Conservation (phyloP, 2,113 vertebrate genomes). For the Chauna torquata region DNA sequence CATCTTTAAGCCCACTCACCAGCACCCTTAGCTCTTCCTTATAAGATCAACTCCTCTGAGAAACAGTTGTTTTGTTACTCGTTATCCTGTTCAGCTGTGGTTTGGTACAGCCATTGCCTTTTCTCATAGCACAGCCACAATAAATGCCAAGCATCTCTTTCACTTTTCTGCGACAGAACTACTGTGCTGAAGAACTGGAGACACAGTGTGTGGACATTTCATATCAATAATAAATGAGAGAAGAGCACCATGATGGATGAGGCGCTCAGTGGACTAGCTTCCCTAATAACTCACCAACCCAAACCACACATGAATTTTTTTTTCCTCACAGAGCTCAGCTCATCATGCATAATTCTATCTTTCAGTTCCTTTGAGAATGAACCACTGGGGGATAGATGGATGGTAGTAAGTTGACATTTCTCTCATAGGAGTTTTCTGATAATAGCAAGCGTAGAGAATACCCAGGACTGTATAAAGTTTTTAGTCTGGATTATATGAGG, state of each 20-base stretch:
- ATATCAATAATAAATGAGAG: slow-evolving; percentile 10
- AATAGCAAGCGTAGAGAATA: background rate
- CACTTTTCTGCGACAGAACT: background rate
- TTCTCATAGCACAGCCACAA: background rate
- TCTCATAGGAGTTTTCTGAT: background rate
- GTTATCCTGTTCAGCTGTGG: background rate
- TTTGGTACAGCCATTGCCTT: background rate
- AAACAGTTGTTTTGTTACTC: background rate
- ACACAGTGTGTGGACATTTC: background rate
- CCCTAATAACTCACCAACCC: slow-evolving; percentile 12
- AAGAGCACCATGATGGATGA: slow-evolving; percentile 6
- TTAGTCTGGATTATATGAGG: fast-evolving
- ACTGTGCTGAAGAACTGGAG: background rate
- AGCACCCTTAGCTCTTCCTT: background rate
- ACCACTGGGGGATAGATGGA: background rate
- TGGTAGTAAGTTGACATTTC: background rate
- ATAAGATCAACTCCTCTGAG: background rate
- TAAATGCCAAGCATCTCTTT: background rate
- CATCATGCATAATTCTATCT: background rate
- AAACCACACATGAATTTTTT: background rate
- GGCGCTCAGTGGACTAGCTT: background rate
- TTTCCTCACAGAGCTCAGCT: background rate
- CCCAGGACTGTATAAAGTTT: background rate
- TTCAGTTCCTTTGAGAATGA: background rate
- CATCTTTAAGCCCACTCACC: background rate